Base-by-base conservation (phyloP, 2,888 invertebrate genomes). In the Ganaspis brasiliensis region DNA sequence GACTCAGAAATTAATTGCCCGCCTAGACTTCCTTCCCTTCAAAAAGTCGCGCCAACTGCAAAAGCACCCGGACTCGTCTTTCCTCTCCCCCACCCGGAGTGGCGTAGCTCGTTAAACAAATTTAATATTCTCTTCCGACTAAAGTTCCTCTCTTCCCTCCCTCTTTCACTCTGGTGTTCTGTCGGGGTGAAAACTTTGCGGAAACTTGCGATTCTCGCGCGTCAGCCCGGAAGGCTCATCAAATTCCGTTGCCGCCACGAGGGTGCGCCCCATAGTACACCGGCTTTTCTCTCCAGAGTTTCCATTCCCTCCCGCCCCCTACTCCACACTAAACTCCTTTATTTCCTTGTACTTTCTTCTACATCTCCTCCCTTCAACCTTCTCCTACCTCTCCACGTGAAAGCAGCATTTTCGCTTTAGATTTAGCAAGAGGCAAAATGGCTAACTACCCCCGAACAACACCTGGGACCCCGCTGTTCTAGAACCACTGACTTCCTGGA, bases 141-240 rank as follows among this genome's bases (percentile, higher is more conserved):
- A 79, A 82, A 85, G 86, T 84, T 78, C 75, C 78, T 78, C 72
- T 78, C 79, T 74, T 79, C 70, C 74, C 21, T 19, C 55, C 35
- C 31, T 67, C 76, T 73, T 74, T 45, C 73, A 73, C 75, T 73
- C 79, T 79, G 67, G 57, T 78, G 79, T 78, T 77, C 77, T 76
- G 79, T 75, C 79, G 52, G 52, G 74, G 49, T 63, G 79, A 85
- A 87, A 88, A 87, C 87, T 88, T 85, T 76, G 76, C 75, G 81
- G 82, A 86, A 89, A 89, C 87, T 89, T 87, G 85, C 81, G 85
- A 84, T 81, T 81, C 82, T 79, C 73, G 80, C 82, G 84, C 86
- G 86, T 89, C 88, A 89, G 88, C 89, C 90, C 87, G 88, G 85
- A 86, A 87, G 90, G 88, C 90, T 89, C 87, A 87, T 90, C 90